Evolutionary conservation across 2,113 vertebrate species (phyloP).

Genomic region (Peucedramus taeniatus): DNA sequence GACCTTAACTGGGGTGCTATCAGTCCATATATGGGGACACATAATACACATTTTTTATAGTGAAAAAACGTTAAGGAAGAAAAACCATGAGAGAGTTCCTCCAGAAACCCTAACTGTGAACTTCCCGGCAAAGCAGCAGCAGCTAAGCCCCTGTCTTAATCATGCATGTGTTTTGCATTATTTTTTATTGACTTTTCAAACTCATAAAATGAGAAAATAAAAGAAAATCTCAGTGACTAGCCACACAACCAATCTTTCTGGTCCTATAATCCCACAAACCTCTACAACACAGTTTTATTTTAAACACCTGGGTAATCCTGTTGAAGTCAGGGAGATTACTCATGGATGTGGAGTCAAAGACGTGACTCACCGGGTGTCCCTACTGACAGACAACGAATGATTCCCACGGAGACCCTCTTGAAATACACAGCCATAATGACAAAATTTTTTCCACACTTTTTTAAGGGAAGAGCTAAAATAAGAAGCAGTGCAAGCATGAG

Average conservation of each 20-base stretch:
- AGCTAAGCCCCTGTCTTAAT: constrained; percentile 23
- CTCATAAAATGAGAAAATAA: constrained; percentile 54
- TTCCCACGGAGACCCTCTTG: neutral
- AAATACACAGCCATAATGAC: neutral
- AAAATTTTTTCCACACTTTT: neutral
- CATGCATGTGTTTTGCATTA: constrained; percentile 45
- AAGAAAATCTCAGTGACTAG: constrained; percentile 29
- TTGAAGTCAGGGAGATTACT: constrained; percentile 8
- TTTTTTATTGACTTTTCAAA: constrained; percentile 56
- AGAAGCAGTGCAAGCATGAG: neutral
- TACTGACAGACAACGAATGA: neutral
- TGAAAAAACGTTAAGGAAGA: neutral
- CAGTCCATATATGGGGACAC: neutral
- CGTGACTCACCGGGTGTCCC: neutral
- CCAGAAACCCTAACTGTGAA: neutral
- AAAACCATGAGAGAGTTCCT: neutral
- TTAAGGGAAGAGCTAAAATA: neutral
- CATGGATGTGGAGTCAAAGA: neutral
- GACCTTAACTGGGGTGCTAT: neutral
- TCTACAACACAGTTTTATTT: constrained; percentile 24
- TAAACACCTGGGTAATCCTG: constrained; percentile 33
- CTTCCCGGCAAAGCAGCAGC: neutral
- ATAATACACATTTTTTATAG: neutral
- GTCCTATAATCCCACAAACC: neutral
- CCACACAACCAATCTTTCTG: neutral